Evolutionary conservation across 2,888 invertebrate genomes (phyloP).

Genomic region (Aquatica leii): DNA sequence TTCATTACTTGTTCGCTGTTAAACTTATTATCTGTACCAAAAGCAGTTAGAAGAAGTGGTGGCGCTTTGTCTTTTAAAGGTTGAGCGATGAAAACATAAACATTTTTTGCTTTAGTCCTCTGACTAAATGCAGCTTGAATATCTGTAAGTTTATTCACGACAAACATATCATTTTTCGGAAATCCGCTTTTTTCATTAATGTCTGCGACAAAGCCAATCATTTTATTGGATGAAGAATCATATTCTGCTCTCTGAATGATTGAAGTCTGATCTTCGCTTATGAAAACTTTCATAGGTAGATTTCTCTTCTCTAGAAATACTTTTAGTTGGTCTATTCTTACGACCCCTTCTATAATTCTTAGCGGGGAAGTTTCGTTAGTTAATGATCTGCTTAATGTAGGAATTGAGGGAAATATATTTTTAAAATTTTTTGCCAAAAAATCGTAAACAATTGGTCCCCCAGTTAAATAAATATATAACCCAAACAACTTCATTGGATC

Average conservation of each 20-base stretch:
- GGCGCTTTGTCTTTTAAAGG: constrained; percentile 15
- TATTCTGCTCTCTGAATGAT: neutral
- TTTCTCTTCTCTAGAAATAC: neutral
- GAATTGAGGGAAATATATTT: neutral
- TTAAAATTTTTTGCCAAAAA: neutral
- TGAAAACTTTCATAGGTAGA: neutral
- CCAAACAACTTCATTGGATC: neutral
- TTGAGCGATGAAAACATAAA: constrained; percentile 18
- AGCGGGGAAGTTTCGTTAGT: neutral
- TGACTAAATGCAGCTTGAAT: neutral
- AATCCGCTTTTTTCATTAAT: neutral
- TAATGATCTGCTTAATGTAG: neutral
- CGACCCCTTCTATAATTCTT: neutral
- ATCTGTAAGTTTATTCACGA: neutral
- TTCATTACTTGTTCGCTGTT: neutral
- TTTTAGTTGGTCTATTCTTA: neutral
- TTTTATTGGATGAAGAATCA: neutral
- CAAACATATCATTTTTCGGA: neutral
- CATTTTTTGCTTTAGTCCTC: constrained; percentile 2
- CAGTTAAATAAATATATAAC: constrained; percentile 5
- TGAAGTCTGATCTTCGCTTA: constrained; percentile 9
- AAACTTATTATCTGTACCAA: constrained; percentile 23
- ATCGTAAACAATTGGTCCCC: neutral
- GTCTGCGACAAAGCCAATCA: neutral
- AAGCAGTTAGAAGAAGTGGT: constrained; percentile 8